Evolutionary conservation across 2,888 invertebrate species (phyloP), one percentile per base, ranked within the genome.

Genomic region (Ophion ellenae): DNA sequence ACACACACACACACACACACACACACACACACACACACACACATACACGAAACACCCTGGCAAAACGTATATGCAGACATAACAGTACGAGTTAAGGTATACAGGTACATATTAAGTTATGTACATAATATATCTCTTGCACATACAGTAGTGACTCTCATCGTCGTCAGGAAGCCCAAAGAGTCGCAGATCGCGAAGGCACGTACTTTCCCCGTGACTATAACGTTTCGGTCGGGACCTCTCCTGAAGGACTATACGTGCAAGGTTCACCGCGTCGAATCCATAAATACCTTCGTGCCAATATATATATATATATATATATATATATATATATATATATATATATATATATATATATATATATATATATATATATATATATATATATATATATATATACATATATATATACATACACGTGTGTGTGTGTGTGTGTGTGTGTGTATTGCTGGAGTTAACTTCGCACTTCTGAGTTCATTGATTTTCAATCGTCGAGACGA

Each of bases 391-490:
- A 32, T 59, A 32, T 28, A 45, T 64, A 74, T 32, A 45, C 47
- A 73, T 17, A 63, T 45, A 45, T 45, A 63, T 74, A 61, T 1
- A n/a, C 2, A 32, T 3, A 3, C n/a, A n/a, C n/a, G n/a, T n/a
- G n/a, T 3, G 28, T 3, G 28, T 3, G 28, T 3, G 0, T 32
- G 32, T 32, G 32, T 32, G 32, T 32, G 32, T 32, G 32, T 32
- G 32, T 40, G 40, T 40, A 40, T 71, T 73, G 47, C 61, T 61
- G 66, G 71, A 88, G 85, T 70, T 86, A 86, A 85, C 83, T 87
- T 88, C 86, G 80, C 88, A 87, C 90, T 89, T 88, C 85, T 83
- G 88, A 89, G 88, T 88, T 90, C 91, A 91, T 91, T 91, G 91
- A 90, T 91, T 91, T 91, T 90, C 90, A 90, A 90, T 91, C 90